phyloP scores from a whole-genome alignment of 2,888 invertebrate species.

The Pyrrhia umbra region DNA sequence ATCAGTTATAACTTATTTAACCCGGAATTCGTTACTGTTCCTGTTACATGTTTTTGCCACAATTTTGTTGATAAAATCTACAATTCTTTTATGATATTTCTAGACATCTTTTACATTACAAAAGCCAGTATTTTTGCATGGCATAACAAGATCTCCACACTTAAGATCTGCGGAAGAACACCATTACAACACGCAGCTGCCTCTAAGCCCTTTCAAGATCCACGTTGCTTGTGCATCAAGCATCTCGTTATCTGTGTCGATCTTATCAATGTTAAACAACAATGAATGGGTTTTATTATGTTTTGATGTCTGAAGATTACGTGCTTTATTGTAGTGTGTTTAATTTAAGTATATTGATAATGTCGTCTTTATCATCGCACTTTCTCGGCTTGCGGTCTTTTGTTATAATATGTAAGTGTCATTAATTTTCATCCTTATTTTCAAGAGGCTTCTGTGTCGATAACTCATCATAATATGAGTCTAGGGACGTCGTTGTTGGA shows the following conservation, averaged over 20 bases:
- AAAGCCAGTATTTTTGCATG: too few species aligned
- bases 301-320: conserved; percentile 21
- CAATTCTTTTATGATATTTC: too few species aligned
- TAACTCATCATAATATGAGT: not conserved
- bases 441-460: not conserved
- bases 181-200: not conserved
- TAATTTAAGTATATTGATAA: conserved; percentile 14
- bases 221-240: not conserved
- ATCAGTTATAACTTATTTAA: too few species aligned
- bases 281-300: conserved; percentile 18
- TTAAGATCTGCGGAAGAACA: not conserved
- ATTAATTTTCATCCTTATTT: too few species aligned
- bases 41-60: too few species aligned
- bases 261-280: conserved; percentile 30
- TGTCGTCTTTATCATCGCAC: not conserved
- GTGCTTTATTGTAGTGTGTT: conserved; percentile 3
- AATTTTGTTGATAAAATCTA: too few species aligned
- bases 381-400: conserved; percentile 12
- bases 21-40: too few species aligned
- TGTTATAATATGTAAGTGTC: too few species aligned
- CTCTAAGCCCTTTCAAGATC: not conserved
- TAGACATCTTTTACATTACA: too few species aligned
- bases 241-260: conserved; percentile 11
- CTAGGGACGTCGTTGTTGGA: not conserved
- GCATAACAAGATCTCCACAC: too few species aligned